phyloP scores from a whole-genome alignment of 2,888 invertebrate species.

The Lydus trimaculatus region DNA sequence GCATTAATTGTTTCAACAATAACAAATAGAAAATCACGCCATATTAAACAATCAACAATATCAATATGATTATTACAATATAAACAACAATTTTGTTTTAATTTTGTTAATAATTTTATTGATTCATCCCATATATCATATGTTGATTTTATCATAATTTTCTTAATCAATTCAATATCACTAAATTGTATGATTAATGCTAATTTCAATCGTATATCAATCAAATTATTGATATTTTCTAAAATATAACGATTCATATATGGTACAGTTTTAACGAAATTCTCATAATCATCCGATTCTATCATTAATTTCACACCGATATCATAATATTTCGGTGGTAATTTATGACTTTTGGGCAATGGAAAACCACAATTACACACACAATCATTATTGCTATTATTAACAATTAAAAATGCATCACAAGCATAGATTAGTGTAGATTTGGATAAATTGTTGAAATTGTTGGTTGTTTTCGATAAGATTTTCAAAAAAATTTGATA shows the following conservation, averaged over 20 bases:
- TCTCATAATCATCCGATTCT: constrained; percentile 49
- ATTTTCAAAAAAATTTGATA: constrained; percentile 54
- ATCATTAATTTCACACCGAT: constrained; percentile 66
- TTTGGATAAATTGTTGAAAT: constrained; percentile 44
- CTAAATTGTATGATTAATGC: constrained; percentile 69
- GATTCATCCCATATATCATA: constrained; percentile 68
- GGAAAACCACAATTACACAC: constrained; percentile 70
- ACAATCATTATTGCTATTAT: constrained; percentile 61
- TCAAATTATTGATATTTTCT: constrained; percentile 60
- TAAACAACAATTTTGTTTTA: constrained; percentile 67
- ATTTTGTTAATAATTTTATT: constrained; percentile 64
- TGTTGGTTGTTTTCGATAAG: constrained; percentile 46
- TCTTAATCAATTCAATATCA: constrained; percentile 65
- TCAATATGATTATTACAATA: constrained; percentile 67
- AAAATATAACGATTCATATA: constrained; percentile 70
- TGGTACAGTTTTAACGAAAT: constrained; percentile 68
- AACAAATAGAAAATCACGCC: constrained; percentile 67
- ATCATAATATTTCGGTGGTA: constrained; percentile 63
- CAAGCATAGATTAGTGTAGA: constrained; percentile 49
- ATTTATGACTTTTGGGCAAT: constrained; percentile 62
- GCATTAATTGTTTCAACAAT: constrained; percentile 70
- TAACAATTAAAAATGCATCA: constrained; percentile 64
- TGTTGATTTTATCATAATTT: constrained; percentile 65
- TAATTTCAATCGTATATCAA: constrained; percentile 64
- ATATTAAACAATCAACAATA: constrained; percentile 63